Base-by-base conservation (phyloP, 2,888 invertebrate genomes). In the Zhuqinia jingwanae region DNA sequence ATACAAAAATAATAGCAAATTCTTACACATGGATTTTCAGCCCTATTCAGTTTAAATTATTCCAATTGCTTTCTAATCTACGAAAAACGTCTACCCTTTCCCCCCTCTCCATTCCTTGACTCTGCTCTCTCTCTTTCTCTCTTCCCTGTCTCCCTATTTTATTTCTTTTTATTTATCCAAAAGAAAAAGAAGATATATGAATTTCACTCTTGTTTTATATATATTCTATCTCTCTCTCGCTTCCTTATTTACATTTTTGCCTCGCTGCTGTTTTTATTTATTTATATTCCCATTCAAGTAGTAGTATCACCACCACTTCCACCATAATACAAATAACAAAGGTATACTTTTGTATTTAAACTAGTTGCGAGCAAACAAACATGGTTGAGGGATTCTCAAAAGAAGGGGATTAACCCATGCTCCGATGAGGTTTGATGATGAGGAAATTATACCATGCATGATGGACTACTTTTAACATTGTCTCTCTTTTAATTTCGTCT, bases 391-490 rank as follows among this genome's bases (percentile, higher is more conserved):
- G 50, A n/a, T 22, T 78, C 22, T n/a, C 60, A 65, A 47, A 76
- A 30, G 58, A 58, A 79, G 63, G 65, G 65, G 30, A 79, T 79
- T 79, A 45, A 47, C 30, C 47, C 30, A 27, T 30, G 65, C 27
- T 13, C 65, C 50, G 47, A 65, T 79, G 78, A 79, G 78, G 17
- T 79, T 50, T 79, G 78, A 63, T 79, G 78, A 63, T 79, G 78
- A 79, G 20, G 65, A 79, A 1, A 42, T 77, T 60, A 47, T 78
- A 22, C 27, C 30, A 60, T 77, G 77, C 78, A 78, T 78, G 78
- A 78, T 47, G 78, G 25, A 63, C 47, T 22, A 22, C 25, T 6
- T 8, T 58, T 58, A 1, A 58, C 17, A 11, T 8, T 22, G 22
- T 60, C 30, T 27, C 2, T n/a, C 15, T 60, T 60, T 5, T 27